Evolutionary conservation across 1,140 invertebrate species (phyloP).

Genomic region (Oedothorax gibbosus): DNA sequence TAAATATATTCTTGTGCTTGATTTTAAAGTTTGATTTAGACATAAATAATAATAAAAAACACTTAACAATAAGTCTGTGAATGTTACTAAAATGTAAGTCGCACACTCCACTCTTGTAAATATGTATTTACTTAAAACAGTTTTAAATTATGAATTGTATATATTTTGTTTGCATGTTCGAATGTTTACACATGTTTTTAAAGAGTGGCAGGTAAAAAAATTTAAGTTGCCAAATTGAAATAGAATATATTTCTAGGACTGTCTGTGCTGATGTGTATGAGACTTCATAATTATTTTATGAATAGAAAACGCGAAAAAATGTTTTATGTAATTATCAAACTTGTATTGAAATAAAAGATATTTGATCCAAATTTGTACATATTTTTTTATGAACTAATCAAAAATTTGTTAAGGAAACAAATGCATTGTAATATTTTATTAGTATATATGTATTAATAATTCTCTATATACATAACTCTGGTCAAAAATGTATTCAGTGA

Average conservation of each 20-base stretch:
- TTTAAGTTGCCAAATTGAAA: slow-evolving; percentile 53
- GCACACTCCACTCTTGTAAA: slow-evolving; percentile 32
- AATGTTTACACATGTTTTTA: slow-evolving; percentile 55
- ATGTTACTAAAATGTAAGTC: background rate
- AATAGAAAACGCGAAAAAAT: slow-evolving; percentile 29
- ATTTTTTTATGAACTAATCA: background rate
- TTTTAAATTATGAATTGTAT: slow-evolving; percentile 60
- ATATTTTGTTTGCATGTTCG: slow-evolving; percentile 47
- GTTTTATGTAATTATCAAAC: slow-evolving; percentile 58
- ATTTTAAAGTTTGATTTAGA: slow-evolving; percentile 41
- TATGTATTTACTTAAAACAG: slow-evolving; percentile 31
- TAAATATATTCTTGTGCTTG: background rate
- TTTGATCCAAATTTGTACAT: slow-evolving; percentile 25
- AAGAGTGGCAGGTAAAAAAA: slow-evolving; percentile 34
- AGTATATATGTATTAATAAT: too few relatives aligned
- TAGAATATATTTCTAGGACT: slow-evolving; percentile 59
- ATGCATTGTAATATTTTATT: too few relatives aligned
- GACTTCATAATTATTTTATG: slow-evolving; percentile 61
- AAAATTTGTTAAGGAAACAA: background rate
- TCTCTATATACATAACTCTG: too few relatives aligned
- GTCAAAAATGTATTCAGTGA: too few relatives aligned
- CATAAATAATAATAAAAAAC: background rate
- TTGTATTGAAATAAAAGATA: slow-evolving; percentile 58
- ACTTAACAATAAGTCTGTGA: slow-evolving; percentile 10
- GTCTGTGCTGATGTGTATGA: slow-evolving; percentile 55